These are phyloP conservation scores for Drosophila merina DNA, from an alignment of 2,888 invertebrate genomes.

Conservation along the genomic window DNA sequence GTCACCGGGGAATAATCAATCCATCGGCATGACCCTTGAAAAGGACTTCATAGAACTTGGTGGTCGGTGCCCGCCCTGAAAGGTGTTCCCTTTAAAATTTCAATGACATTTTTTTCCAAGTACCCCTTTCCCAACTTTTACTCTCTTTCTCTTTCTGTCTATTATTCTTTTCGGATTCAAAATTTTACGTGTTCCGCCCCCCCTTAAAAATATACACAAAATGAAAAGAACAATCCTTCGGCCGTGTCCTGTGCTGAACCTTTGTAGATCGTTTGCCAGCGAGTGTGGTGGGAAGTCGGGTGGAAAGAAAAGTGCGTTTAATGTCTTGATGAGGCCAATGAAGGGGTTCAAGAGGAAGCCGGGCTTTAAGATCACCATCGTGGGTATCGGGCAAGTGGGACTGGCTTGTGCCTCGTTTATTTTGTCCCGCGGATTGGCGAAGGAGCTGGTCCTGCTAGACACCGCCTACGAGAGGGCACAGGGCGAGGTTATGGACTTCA, in stretches of 20 bases:
- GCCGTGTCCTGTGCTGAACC: neutral
- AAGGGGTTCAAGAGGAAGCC: neutral
- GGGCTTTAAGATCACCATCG: conserved; percentile 21
- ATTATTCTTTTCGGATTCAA: neutral
- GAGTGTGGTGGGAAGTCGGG: neutral
- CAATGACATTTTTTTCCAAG: neutral
- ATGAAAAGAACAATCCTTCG: neutral
- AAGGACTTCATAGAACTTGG: neutral
- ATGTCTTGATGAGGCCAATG: conserved; percentile 8
- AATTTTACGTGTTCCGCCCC: neutral
- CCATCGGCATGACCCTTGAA: neutral
- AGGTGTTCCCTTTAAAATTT: no score
- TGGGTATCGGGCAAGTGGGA: conserved; percentile 39
- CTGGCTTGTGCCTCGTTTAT: conserved; percentile 12
- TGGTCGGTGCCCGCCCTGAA: no score
- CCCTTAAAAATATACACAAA: neutral
- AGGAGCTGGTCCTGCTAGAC: conserved; percentile 28
- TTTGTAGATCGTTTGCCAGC: neutral
- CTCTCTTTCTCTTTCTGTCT: neutral
- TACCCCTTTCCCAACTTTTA: neutral
- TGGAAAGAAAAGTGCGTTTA: neutral
- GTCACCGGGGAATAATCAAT: neutral
- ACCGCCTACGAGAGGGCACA: conserved; percentile 6
- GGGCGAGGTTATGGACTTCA: conserved; percentile 42
- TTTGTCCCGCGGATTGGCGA: conserved; percentile 18